Evolutionary conservation across 2,888 invertebrate species (phyloP).

Genomic region (Dicyrtomina minuta): DNA sequence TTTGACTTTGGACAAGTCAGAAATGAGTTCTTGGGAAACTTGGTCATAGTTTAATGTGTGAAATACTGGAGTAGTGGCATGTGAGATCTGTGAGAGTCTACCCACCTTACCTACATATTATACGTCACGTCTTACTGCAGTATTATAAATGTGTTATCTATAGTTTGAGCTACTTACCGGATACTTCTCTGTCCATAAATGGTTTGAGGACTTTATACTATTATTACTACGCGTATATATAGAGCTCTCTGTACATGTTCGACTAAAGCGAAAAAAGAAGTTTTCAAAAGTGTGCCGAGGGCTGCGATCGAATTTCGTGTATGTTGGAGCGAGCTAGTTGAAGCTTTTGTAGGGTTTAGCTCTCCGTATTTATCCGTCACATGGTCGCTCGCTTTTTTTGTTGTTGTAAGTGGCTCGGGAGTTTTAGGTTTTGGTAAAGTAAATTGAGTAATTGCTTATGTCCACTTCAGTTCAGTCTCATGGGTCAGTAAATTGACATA

Average conservation of each 20-base stretch:
- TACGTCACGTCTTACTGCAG: no score
- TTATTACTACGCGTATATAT: no score
- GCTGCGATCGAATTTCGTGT: constrained; percentile 34
- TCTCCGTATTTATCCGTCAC: constrained; percentile 14
- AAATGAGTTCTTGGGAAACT: no score
- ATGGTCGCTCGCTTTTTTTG: constrained; percentile 26
- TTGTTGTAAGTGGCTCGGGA: not conserved
- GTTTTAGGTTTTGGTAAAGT: not conserved
- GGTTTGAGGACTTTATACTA: no score
- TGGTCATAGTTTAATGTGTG: no score
- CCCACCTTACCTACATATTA: no score
- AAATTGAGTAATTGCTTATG: constrained; percentile 34
- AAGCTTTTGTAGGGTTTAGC: constrained; percentile 6
- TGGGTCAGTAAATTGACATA: constrained; percentile 35
- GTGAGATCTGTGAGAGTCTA: no score
- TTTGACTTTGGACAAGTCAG: no score
- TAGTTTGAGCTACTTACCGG: no score
- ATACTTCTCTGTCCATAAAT: no score
- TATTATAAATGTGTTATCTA: no score
- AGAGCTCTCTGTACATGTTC: not conserved
- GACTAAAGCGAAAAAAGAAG: not conserved
- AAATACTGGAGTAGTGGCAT: no score
- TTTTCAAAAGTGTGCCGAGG: constrained; percentile 29
- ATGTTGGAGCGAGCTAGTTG: constrained; percentile 25
- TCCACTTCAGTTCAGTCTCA: constrained; percentile 30